Conservation (phyloP, 2,888 invertebrate species). For the Pterostichus madidus region DNA sequence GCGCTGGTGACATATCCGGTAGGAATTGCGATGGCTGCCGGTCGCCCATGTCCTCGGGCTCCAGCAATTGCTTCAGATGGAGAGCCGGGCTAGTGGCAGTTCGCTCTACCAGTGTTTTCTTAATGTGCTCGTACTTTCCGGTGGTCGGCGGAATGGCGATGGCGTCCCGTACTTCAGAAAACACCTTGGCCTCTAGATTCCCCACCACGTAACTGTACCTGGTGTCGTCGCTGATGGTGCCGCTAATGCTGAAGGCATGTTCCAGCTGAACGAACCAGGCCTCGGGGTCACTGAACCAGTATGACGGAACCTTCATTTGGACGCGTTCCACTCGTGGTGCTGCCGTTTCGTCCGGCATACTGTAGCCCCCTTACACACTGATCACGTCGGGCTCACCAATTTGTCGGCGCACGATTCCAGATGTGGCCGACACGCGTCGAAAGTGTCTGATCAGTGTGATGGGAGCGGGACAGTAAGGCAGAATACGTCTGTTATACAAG, state of each 20-base stretch:
- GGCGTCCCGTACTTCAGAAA: conserved; percentile 71
- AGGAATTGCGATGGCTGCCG: conserved; percentile 45
- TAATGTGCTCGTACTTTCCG: conserved; percentile 69
- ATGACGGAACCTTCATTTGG: no score
- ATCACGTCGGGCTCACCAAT: no score
- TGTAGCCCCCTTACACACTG: background rate
- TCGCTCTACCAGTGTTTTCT: conserved; percentile 70
- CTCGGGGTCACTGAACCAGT: no score
- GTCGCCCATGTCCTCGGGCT: conserved; percentile 24
- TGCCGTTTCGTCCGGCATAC: background rate
- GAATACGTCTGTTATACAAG: no score
- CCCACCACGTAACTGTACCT: conserved; percentile 69
- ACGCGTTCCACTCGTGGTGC: conserved; percentile 3
- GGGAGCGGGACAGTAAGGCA: no score
- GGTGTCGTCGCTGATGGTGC: conserved; percentile 68
- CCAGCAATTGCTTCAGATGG: no score
- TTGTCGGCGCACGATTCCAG: no score
- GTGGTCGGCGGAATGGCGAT: conserved; percentile 68
- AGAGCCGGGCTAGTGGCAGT: background rate
- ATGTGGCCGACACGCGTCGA: no score
- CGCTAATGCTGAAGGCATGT: no score
- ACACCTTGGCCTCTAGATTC: conserved; percentile 68
- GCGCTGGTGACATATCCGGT: conserved; percentile 4
- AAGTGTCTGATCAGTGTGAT: no score
- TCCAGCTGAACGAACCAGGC: no score